These are phyloP conservation scores for Anisognathus igniventris DNA, from an alignment of 2,797 vertebrate species.

Conservation along the genomic window DNA sequence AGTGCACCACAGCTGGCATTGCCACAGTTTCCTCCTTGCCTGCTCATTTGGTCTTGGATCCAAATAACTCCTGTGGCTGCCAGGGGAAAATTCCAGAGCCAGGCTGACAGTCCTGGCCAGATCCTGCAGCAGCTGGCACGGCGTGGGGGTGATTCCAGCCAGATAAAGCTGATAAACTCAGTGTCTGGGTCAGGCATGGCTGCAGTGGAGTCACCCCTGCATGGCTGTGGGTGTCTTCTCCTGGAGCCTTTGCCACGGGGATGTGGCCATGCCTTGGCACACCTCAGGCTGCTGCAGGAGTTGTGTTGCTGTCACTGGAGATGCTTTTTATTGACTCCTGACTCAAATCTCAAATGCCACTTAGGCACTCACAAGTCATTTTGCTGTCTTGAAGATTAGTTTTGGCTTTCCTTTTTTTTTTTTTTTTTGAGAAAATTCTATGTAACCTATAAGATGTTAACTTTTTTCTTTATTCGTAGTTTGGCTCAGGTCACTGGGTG, in stretches of 20 bases:
- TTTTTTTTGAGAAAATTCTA: background rate
- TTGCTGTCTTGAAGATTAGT: background rate
- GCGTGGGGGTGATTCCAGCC: background rate
- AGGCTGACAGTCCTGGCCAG: background rate
- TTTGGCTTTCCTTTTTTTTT: background rate
- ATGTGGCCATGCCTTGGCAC: background rate
- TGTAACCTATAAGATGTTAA: accelerated
- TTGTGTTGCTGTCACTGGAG: background rate
- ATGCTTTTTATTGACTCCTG: background rate
- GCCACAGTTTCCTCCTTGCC: background rate
- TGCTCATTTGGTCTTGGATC: background rate
- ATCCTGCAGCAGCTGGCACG: background rate
- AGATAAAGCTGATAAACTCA: background rate
- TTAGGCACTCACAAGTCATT: background rate
- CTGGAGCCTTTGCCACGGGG: background rate
- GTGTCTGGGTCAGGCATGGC: background rate
- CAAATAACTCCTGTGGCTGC: background rate
- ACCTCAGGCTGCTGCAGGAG: background rate
- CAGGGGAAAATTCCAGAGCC: background rate
- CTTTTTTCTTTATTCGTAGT: background rate
- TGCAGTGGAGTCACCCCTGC: background rate
- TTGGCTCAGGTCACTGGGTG: background rate
- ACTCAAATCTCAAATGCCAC: background rate
- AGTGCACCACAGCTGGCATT: background rate
- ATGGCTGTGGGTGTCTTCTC: background rate